Percentiles rank a stretch among this genome's conserved stretches.
Conservation (phyloP, 92 coral and sea anemone species). For the Meandrina meandrites region DNA sequence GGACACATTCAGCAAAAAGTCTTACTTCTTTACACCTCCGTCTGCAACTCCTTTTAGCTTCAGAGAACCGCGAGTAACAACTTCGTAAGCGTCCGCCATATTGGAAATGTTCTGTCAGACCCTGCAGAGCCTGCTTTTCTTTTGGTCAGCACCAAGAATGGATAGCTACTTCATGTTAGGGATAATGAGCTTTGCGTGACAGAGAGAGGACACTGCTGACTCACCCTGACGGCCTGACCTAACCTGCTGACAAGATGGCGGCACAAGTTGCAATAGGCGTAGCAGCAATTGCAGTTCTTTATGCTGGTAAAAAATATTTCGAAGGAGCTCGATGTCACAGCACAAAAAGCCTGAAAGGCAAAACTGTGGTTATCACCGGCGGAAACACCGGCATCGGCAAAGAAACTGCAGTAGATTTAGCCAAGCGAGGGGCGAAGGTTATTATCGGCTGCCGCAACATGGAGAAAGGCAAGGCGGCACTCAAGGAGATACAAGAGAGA, state of each 20-base stretch:
- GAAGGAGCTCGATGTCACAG: conserved; percentile 66
- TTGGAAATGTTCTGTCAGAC: too few species aligned
- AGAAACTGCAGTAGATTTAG: conserved; percentile 67
- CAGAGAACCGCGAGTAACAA: conserved; percentile 79
- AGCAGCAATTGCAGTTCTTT: conserved; percentile 26
- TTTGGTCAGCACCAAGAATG: too few species aligned
- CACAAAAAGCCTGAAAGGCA: conserved; percentile 63
- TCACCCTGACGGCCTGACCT: too few species aligned
- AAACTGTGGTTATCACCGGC: conserved; percentile 72
- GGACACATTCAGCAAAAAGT: background rate
- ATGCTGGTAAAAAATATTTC: conserved; percentile 37
- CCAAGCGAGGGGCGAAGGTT: conserved; percentile 60
- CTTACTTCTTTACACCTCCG: conserved; percentile 91
- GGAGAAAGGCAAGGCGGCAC: conserved; percentile 54
- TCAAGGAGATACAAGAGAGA: conserved; percentile 64
- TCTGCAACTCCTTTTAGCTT: conserved; percentile 93
- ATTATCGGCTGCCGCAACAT: conserved; percentile 66
- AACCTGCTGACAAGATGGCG: conserved; percentile 35
- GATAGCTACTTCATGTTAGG: too few species aligned
- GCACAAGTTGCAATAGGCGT: conserved; percentile 22
- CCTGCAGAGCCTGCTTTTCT: too few species aligned
- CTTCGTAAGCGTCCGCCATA: conserved; percentile 82
- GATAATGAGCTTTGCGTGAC: too few species aligned
- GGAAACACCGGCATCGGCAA: conserved; percentile 72
- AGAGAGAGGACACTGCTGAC: too few species aligned